Evolutionary conservation across 2,113 vertebrate species (phyloP).

Genomic region (Caranx ignobilis): DNA sequence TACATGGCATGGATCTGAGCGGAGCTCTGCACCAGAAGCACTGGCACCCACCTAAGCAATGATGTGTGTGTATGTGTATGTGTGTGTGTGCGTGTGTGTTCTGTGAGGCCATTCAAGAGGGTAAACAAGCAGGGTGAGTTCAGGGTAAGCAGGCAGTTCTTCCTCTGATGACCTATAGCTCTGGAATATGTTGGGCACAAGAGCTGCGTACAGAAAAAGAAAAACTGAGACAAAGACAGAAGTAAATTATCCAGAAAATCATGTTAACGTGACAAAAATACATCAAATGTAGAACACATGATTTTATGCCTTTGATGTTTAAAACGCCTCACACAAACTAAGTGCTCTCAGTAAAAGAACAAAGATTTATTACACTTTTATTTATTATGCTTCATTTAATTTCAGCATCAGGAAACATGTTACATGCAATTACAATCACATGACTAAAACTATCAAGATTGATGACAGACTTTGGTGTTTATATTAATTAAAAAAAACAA

Average conservation of each 20-base stretch:
- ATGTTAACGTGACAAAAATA: constrained; percentile 13
- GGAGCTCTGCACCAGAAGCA: constrained; percentile 33
- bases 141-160: background rate
- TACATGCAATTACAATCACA: constrained; percentile 16
- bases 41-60: background rate
- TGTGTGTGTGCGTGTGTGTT: constrained; percentile 4
- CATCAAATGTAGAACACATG: constrained; percentile 10
- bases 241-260: constrained; percentile 22
- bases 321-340: background rate
- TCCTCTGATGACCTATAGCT: background rate
- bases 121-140: background rate
- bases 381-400: constrained; percentile 45
- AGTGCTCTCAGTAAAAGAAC: background rate
- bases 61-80: background rate
- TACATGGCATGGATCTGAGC: constrained; percentile 27
- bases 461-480: constrained; percentile 40
- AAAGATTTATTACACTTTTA: constrained; percentile 29
- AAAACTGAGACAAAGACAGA: background rate
- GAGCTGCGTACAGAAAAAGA: background rate
- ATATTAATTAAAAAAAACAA: constrained; percentile 1
- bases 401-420: constrained; percentile 26
- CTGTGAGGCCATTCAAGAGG: background rate
- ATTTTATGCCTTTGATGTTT: constrained; percentile 35
- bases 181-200: background rate
- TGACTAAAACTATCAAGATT: constrained; percentile 7